Conservation (phyloP, 2,113 vertebrate species). For the Salvelinus fontinalis region DNA sequence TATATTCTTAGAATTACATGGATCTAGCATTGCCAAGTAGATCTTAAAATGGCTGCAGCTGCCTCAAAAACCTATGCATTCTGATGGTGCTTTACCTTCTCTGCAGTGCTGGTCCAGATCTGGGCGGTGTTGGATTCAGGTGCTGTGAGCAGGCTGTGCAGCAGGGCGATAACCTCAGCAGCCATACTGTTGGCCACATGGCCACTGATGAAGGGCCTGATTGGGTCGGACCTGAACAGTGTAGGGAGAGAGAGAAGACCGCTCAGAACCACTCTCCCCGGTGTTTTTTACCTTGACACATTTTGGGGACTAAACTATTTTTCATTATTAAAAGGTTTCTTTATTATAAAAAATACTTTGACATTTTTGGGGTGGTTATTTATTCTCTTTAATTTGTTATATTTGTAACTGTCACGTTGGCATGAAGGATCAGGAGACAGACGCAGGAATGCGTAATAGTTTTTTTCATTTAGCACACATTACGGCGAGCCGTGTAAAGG, state of each 20-base stretch:
- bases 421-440: no score
- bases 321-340: no score
- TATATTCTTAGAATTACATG: not conserved
- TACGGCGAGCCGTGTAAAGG: no score
- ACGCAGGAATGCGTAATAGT: no score
- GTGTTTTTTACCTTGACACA: not conserved
- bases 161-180: conserved; percentile 93
- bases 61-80: not conserved
- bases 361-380: no score
- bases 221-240: conserved; percentile 84
- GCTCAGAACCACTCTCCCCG: not conserved
- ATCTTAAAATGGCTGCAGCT: no score
- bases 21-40: no score
- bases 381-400: no score
- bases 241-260: not conserved
- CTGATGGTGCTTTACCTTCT: conserved; percentile 78
- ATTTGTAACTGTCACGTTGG: no score
- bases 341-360: no score
- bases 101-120: conserved; percentile 96
- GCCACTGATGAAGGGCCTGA: conserved; percentile 95
- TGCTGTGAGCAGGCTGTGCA: conserved; percentile 93
- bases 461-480: no score
- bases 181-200: conserved; percentile 99
- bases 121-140: conserved; percentile 96
- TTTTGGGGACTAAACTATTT: no score